Evolutionary conservation across 2,113 vertebrate species (phyloP).

Genomic region (Phrynosoma platyrhinos): DNA sequence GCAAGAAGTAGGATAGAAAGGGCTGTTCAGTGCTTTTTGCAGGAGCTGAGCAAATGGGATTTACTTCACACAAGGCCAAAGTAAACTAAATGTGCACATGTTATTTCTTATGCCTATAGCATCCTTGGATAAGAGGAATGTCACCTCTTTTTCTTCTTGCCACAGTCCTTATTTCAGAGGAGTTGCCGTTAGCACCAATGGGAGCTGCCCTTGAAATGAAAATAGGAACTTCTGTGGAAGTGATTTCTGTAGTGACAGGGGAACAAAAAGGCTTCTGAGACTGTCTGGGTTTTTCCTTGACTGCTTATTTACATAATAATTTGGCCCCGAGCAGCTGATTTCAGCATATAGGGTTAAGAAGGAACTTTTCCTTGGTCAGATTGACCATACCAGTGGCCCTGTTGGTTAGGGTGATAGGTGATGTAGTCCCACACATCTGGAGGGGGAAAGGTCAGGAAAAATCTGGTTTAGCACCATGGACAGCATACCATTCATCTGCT

Average conservation of each 20-base stretch:
- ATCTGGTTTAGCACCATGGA: too few species aligned
- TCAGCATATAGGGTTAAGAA: neutral
- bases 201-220: neutral
- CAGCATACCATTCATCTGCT: too few species aligned
- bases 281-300: neutral
- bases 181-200: neutral
- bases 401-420: too few species aligned
- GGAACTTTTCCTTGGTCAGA: neutral
- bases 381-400: neutral
- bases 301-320: neutral
- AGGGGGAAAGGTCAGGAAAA: neutral
- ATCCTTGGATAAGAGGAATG: neutral
- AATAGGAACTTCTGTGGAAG: neutral
- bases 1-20: neutral
- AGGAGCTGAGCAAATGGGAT: neutral
- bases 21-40: neutral
- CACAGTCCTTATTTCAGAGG: neutral
- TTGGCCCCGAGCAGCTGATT: neutral
- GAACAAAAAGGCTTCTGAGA: too few species aligned
- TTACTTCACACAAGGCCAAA: neutral
- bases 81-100: neutral
- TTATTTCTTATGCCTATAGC: neutral
- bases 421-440: neutral
- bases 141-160: neutral
- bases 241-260: neutral